Evolutionary conservation across 2,888 invertebrate genomes (phyloP).

Genomic region (Trichogramma dendrolimi): DNA sequence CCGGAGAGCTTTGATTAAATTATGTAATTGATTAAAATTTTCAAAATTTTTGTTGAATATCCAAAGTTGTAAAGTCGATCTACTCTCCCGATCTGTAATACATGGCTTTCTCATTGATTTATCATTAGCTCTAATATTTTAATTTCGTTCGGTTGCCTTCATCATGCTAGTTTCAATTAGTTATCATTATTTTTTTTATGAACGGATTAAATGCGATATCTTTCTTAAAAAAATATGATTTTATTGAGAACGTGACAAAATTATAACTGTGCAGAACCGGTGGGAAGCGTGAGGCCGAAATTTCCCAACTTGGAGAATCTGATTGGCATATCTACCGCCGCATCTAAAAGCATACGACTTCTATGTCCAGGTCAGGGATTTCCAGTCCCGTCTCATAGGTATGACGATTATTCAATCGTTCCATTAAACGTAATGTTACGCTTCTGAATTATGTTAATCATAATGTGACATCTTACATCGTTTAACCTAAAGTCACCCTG

Average conservation of each 20-base stretch:
- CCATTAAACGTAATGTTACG: constrained; percentile 3
- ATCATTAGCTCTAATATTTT: not conserved
- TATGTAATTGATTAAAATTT: constrained; percentile 22
- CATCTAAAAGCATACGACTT: constrained; percentile 55
- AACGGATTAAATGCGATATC: constrained; percentile 27
- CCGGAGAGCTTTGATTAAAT: constrained; percentile 31
- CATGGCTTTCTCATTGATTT: constrained; percentile 28
- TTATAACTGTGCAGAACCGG: constrained; percentile 53
- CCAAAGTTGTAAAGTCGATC: constrained; percentile 3
- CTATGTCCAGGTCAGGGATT: constrained; percentile 72
- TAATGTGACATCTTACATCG: not conserved
- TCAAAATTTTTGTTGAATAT: not conserved
- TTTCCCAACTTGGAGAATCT: constrained; percentile 52
- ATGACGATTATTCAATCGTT: constrained; percentile 34
- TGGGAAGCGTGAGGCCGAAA: constrained; percentile 62
- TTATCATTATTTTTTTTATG: not conserved
- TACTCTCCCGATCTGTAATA: constrained; percentile 7
- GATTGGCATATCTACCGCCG: constrained; percentile 39
- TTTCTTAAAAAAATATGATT: constrained; percentile 1
- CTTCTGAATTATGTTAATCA: not conserved
- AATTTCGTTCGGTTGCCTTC: constrained; percentile 4
- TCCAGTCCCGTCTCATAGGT: constrained; percentile 61
- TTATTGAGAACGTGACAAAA: not conserved
- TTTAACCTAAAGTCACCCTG: not conserved
- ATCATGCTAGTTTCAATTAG: not conserved